These are phyloP conservation scores for Pachliopta kotzebuea DNA, from an alignment of 2,888 invertebrate genomes.

Conservation along the genomic window DNA sequence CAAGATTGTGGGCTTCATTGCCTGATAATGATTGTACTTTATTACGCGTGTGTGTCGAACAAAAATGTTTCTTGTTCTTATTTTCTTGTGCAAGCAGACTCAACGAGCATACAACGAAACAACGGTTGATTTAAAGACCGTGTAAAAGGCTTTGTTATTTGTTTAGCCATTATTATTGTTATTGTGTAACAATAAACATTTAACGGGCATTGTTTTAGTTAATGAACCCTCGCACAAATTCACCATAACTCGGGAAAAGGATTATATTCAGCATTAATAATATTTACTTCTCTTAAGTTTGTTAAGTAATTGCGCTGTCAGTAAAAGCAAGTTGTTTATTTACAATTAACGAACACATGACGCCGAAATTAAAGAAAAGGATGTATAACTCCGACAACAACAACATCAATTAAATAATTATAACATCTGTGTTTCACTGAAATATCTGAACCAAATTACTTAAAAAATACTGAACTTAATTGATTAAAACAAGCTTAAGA, in stretches of 20 bases:
- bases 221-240: constrained; percentile 25
- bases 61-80: constrained; percentile 40
- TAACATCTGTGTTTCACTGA: not conserved
- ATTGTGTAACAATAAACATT: constrained; percentile 28
- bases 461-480: no score
- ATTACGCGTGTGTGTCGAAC: constrained; percentile 48
- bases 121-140: constrained; percentile 18
- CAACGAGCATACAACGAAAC: constrained; percentile 14
- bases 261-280: constrained; percentile 13
- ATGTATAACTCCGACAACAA: not conserved
- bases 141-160: constrained; percentile 36
- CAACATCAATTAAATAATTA: constrained; percentile 1
- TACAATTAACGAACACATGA: constrained; percentile 1
- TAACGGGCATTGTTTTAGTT: constrained; percentile 26
- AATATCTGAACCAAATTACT: not conserved
- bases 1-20: constrained; percentile 64
- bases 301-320: constrained; percentile 6
- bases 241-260: not conserved
- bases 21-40: constrained; percentile 65
- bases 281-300: constrained; percentile 20
- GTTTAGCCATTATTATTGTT: constrained; percentile 43
- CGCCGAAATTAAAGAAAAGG: constrained; percentile 1
- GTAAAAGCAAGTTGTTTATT: not conserved
- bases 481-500: no score
- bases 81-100: constrained; percentile 30